Percentiles rank a stretch among this genome's conserved stretches.
Evolutionary conservation across 2,113 vertebrate genomes (phyloP).

Genomic region (Conger conger): DNA sequence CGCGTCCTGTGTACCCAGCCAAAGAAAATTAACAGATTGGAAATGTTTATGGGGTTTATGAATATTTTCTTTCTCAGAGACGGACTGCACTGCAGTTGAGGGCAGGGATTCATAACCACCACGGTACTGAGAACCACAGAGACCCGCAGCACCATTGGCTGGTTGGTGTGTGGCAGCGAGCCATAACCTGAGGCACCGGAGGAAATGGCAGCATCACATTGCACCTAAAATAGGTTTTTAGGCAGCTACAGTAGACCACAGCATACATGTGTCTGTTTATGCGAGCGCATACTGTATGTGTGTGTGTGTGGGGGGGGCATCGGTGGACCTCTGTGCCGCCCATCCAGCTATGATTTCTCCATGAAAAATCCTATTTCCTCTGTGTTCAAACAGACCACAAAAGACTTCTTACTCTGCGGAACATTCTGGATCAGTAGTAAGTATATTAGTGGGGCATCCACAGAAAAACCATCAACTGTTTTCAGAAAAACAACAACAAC

Average conservation of each 20-base stretch:
- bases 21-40: conserved; percentile 4
- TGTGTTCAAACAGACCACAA: not conserved
- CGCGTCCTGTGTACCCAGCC: not conserved
- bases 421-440: not conserved
- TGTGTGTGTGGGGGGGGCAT: not conserved
- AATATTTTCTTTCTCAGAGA: not conserved
- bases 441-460: not conserved
- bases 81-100: not conserved
- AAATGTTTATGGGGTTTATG: conserved; percentile 1
- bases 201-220: not conserved
- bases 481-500: not conserved
- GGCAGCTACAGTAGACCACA: not conserved
- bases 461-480: not conserved
- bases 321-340: too few species aligned
- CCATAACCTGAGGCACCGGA: not conserved
- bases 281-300: not conserved
- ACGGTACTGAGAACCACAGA: not conserved
- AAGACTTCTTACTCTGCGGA: not conserved
- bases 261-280: too few species aligned
- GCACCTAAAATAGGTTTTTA: not conserved
- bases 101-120: not conserved
- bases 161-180: not conserved
- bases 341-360: not conserved
- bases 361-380: too few species aligned
- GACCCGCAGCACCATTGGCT: not conserved